Evolutionary conservation across 1,140 invertebrate genomes (phyloP), one percentile per base, ranked within the genome.

Genomic region (Ericerus pela): DNA sequence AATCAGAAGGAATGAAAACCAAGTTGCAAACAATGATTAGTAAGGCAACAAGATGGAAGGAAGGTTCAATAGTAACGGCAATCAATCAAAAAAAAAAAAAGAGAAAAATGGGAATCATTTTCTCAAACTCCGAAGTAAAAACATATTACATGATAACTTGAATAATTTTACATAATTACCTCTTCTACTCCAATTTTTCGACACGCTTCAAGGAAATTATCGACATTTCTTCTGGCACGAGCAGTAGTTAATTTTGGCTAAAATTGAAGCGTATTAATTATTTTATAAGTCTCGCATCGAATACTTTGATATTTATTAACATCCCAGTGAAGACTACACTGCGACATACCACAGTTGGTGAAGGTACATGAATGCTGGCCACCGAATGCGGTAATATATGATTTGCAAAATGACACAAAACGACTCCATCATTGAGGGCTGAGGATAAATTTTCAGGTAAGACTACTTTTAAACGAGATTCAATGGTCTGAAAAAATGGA

Each of bases 161-260:
- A n/a, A n/a, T n/a, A n/a, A n/a, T n/a, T n/a, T n/a, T n/a, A n/a
- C n/a, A 27, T 53, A 76, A 81, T 81, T 73, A 95, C 92, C 81
- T 94, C 88, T 73, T 90, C 83, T 12, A 96, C 88, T 31, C 92
- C 92, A 62, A 95, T 90, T 68, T 80, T 86, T 57, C 86, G 77
- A 73, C 92, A 95, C 14, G 92, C 92, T 65, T 93, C 88, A 59
- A 96, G 71, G 67, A 96, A 96, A 72, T 95, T 95, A 66, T 96
- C 91, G 14, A 95, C 90, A 72, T 96, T 96, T 65, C 88, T 76
- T 64, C 90, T 76, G 75, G 89, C 94, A 65, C 92, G 80, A 10
- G 92, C 88, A 79, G 92, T 85, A 20, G 90, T 89, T 57, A 96
- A 71, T 69, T 94, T 93, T 43, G 91, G 89, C 90, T 94, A 69